Evolutionary conservation across 1,140 invertebrate species (phyloP).

Genomic region (Tribolium castaneum): DNA sequence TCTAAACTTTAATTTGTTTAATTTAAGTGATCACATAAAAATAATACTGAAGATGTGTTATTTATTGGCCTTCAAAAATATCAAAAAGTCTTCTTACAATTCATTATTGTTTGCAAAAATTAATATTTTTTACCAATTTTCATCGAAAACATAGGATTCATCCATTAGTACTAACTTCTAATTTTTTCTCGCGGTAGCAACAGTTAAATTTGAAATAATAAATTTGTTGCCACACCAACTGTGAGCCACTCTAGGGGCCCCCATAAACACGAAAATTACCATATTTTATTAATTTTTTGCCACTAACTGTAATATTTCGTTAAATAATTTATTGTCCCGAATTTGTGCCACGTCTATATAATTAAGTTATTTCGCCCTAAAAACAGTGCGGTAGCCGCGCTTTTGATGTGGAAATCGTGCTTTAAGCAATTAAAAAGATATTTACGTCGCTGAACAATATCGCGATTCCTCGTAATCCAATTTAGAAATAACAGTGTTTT

Average conservation of each 20-base stretch:
- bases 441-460: slow-evolving; percentile 20
- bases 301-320: neutral
- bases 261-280: neutral
- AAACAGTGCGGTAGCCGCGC: neutral
- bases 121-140: too few species aligned
- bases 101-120: too few species aligned
- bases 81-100: too few species aligned
- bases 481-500: slow-evolving; percentile 10
- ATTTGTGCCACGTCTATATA: neutral
- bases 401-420: slow-evolving; percentile 21
- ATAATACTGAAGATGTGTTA: too few species aligned
- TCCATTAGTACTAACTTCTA: too few species aligned
- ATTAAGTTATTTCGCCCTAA: neutral
- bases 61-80: too few species aligned
- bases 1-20: too few species aligned
- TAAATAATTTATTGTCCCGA: neutral
- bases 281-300: neutral
- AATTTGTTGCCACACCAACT: neutral
- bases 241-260: neutral
- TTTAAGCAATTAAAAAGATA: slow-evolving; percentile 22
- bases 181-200: neutral
- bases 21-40: too few species aligned
- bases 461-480: slow-evolving; percentile 11
- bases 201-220: neutral
- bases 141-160: too few species aligned